Evolutionary conservation across 2,888 invertebrate genomes (phyloP), one percentile per base, ranked within the genome.

Genomic region (Nymphalis polychloros): DNA sequence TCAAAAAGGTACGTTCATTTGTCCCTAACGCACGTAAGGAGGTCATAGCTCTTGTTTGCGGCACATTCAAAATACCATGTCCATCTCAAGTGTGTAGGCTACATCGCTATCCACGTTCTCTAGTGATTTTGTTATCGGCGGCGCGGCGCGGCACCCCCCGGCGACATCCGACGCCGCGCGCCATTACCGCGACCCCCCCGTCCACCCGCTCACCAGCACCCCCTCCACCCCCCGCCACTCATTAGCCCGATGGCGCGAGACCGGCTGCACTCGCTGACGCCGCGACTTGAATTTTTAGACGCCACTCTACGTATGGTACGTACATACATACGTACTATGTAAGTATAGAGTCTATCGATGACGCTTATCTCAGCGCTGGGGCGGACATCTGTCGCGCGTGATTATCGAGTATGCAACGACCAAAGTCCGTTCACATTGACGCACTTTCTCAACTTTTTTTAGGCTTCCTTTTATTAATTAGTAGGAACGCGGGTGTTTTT

Each of bases 81-180:
- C 84, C 77, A 77, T 72, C 71, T 73, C 75, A 76, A 76, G 73
- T 73, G 70, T 72, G 68, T 65, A 72, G 76, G 68, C 66, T 67
- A 69, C 72, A 72, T 74, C 75, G 63, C 64, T 69, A 77, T 75
- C 78, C 78, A 81, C 84, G 86, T 87, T 87, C 88, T 88, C 90
- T 87, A 89, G 90, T 90, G 91, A 90, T 91, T 91, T 90, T 89
- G 91, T 91, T 92, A 92, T 92, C 91, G 88, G 89, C 86, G 83
- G 80, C 84, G 83, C 83, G 81, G 81, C 81, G 80, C 81, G 82
- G 84, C 87, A 86, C 86, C 88, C 89, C 83, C 88, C 88, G 88
- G 89, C 90, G 92, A 88, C 90, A 88, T 87, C 87, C 89, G 87
- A 88, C 90, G 89, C 87, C 87, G 86, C 86, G 82, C 86, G 85